Base-by-base conservation (phyloP, 1,140 invertebrate genomes). In the Drosophila nigromelanica region DNA sequence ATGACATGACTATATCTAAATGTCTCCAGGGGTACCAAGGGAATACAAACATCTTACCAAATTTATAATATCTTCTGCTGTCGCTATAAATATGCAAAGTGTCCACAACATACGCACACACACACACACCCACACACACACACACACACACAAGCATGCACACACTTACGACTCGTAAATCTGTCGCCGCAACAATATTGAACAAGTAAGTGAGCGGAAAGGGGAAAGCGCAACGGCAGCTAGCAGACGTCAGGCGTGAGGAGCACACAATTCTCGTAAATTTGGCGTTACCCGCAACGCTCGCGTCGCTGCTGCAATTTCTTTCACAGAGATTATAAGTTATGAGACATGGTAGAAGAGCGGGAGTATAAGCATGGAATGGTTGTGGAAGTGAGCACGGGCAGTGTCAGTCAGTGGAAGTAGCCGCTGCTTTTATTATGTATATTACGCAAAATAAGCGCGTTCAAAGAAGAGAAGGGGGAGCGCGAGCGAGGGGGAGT, bases 251-350 rank as follows among this genome's bases (percentile, higher is more conserved):
- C 33, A 45, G 27, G 39, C 54, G 54, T 51, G 8, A 58, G 33
- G 50, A 69, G 56, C 8, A 48, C 76, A 42, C 42, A 58, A 47
- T 33, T 74, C 76, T 79, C 83, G 72, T 87, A 87, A 87, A 87
- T 87, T 89, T 73, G 68, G 43, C 48, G 40, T 63, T 55, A 64
- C 40, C 14, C 35, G 45, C 45, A 21, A 43, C 21, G 39, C 50
- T 27, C 18, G 37, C 50, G 61, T 15, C 27, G 39, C 40, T 58
- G 48, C 55, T 80, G 83, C 83, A 89, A 67, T 80, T 89, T 80
- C 66, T 78, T 42, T 52, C 66, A 61, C 83, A 71, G 61, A 76
- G 74, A 80, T 79, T 89, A 77, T 74, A 89, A 80, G 69, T 70
- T 80, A 70, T 61, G 77, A 42, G 70, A 77, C 59, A 21, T 42